phyloP scores from a whole-genome alignment of 2,888 invertebrate genomes.

The Tethea ocularis region DNA sequence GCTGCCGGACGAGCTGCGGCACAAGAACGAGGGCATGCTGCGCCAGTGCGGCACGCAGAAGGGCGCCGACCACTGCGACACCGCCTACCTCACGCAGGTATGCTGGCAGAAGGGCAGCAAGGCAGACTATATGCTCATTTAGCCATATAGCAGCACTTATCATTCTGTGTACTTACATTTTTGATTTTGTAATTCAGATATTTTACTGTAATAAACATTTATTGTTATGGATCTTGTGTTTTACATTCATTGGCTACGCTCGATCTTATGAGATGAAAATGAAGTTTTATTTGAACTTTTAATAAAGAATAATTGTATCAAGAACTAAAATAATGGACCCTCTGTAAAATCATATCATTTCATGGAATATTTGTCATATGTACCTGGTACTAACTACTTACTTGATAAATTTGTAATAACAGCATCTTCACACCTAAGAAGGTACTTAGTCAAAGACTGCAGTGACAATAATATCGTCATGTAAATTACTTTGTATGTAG shows the following conservation, averaged over 20 bases:
- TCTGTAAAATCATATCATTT: too few relatives aligned
- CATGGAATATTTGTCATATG: too few relatives aligned
- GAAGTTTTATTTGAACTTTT: too few relatives aligned
- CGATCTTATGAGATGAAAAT: too few relatives aligned
- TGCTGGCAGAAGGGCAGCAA: constrained; percentile 72
- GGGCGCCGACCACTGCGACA: constrained; percentile 72
- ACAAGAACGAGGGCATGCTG: constrained; percentile 46
- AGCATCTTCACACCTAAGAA: too few relatives aligned
- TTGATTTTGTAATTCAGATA: not conserved
- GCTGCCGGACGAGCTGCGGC: constrained; percentile 57
- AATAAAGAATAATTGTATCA: too few relatives aligned
- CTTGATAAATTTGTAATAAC: too few relatives aligned
- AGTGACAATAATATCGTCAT: too few relatives aligned
- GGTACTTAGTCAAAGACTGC: too few relatives aligned
- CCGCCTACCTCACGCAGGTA: constrained; percentile 66
- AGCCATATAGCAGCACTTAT: constrained; percentile 17
- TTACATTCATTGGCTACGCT: not conserved
- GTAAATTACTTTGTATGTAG: too few relatives aligned
- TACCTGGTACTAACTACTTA: too few relatives aligned
- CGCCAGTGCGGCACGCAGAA: constrained; percentile 60
- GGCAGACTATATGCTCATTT: constrained; percentile 66
- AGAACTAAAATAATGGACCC: too few relatives aligned
- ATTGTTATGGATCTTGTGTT: not conserved
- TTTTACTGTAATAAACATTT: not conserved
- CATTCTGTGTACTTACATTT: not conserved